phyloP scores from a whole-genome alignment of 2,797 vertebrate species.

The Mormyrus proboscirostris region DNA sequence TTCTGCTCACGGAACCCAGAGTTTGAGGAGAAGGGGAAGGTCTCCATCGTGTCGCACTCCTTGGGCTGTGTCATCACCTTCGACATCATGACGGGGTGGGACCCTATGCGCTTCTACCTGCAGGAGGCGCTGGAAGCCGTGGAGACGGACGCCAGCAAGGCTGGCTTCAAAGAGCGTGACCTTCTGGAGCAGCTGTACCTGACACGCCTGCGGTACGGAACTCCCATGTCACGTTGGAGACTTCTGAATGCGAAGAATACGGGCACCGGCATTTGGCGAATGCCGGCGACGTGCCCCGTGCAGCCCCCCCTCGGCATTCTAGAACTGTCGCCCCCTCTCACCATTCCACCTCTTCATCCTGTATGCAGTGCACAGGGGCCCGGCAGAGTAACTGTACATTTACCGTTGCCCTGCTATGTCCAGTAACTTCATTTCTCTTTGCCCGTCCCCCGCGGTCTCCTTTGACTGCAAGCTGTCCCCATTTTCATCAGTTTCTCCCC shows the following conservation, averaged over 20 bases:
- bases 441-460: not conserved
- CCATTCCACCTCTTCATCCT: not conserved
- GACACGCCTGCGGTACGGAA: constrained; percentile 74
- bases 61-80: constrained; percentile 96
- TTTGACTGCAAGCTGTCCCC: not conserved
- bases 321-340: not conserved
- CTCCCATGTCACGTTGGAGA: not conserved
- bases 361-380: not conserved
- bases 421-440: not conserved
- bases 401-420: not conserved
- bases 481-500: constrained; percentile 17
- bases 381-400: not conserved
- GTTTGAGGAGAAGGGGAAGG: constrained; percentile 85
- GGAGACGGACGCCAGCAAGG: constrained; percentile 73
- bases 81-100: constrained; percentile 98
- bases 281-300: not conserved
- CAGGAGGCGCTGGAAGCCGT: constrained; percentile 81
- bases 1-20: constrained; percentile 94
- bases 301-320: not conserved
- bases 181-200: constrained; percentile 78
- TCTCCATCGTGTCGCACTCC: constrained; percentile 94
- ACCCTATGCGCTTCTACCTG: constrained; percentile 83
- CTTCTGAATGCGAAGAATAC: not conserved
- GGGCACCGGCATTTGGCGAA: not conserved
- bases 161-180: constrained; percentile 75